These are phyloP conservation scores for Amphibalanus amphitrite DNA, from an alignment of 1,140 invertebrate species.

Conservation along the genomic window DNA sequence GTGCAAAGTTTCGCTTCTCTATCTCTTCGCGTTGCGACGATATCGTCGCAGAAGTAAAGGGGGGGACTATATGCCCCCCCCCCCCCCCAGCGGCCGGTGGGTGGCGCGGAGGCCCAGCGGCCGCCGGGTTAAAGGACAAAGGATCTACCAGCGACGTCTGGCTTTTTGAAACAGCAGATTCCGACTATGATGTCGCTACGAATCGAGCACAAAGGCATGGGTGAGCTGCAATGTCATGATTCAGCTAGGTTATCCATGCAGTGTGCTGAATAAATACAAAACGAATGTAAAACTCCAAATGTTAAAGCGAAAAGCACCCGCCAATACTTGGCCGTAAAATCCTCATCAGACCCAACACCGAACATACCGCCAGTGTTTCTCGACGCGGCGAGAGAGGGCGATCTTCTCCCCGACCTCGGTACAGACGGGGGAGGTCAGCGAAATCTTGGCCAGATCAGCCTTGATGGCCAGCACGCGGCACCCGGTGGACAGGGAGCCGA, in stretches of 20 bases:
- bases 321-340: not conserved
- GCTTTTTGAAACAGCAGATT: conserved; percentile 14
- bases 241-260: not conserved
- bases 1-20: no score
- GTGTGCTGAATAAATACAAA: not conserved
- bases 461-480: conserved; percentile 90
- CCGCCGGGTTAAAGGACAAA: no score
- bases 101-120: no score
- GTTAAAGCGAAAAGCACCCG: not conserved
- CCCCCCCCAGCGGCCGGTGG: no score
- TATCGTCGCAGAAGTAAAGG: no score
- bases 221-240: not conserved
- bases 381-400: conserved; percentile 88
- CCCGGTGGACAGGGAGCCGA: conserved; percentile 95
- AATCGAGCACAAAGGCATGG: no score
- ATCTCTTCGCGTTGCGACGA: no score
- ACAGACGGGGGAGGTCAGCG: conserved; percentile 91
- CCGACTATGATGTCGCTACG: no score
- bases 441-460: conserved; percentile 94
- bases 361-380: conserved; percentile 95
- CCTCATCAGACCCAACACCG: no score
- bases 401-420: conserved; percentile 98
- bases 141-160: conserved; percentile 14
- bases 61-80: no score
- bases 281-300: not conserved